Percentiles rank a stretch among this genome's conserved stretches.
Evolutionary conservation across 2,888 invertebrate genomes (phyloP).

Genomic region (Melanophora roralis): DNA sequence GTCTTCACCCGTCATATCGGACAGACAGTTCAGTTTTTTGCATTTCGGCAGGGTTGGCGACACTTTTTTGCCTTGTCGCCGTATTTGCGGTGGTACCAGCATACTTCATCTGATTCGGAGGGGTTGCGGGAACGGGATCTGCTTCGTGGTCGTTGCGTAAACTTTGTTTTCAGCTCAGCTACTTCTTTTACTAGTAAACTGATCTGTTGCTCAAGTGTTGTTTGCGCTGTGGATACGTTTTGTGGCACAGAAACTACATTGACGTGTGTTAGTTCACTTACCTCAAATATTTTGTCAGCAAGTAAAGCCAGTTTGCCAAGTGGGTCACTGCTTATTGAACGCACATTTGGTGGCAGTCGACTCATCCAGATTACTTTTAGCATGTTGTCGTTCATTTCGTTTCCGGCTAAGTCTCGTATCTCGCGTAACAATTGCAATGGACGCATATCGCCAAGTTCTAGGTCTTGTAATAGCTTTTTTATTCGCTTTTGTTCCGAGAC

Average conservation of each 20-base stretch:
- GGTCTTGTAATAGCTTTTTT: conserved; percentile 60
- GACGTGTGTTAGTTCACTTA: conserved; percentile 36
- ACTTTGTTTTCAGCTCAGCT: conserved; percentile 5
- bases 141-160: conserved; percentile 9
- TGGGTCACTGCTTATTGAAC: conserved; percentile 55
- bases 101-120: conserved; percentile 10
- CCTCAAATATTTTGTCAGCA: conserved; percentile 59
- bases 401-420: conserved; percentile 63
- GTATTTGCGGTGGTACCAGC: conserved; percentile 57
- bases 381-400: conserved; percentile 58
- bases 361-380: conserved; percentile 64
- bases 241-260: background rate
- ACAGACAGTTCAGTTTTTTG: conserved; percentile 45
- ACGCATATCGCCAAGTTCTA: conserved; percentile 65
- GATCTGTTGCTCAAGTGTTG: conserved; percentile 6
- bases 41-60: conserved; percentile 30
- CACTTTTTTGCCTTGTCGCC: conserved; percentile 52
- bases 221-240: background rate
- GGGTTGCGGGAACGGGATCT: background rate
- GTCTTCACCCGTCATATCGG: conserved; percentile 4
- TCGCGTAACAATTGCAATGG: conserved; percentile 65
- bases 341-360: conserved; percentile 61
- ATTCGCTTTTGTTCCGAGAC: conserved; percentile 64
- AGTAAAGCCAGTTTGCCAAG: conserved; percentile 44
- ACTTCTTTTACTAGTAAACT: conserved; percentile 51